A percentile compares a stretch with the other conserved stretches of the same genome.
phyloP scores from a whole-genome alignment of 2,888 invertebrate species.

The Drosophila meridionalis region DNA sequence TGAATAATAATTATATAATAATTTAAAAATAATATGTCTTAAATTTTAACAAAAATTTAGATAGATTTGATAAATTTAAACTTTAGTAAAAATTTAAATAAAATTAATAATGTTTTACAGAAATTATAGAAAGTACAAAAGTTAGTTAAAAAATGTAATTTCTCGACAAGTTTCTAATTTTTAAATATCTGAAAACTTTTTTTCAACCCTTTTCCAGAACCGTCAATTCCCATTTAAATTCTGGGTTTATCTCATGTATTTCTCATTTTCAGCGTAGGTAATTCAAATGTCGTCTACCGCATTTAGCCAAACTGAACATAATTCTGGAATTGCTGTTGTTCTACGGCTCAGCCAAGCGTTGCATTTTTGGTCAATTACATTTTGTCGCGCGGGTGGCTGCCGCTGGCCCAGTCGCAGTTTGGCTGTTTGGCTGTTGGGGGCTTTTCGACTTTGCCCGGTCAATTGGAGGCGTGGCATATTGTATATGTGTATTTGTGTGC shows the following conservation, averaged over 20 bases:
- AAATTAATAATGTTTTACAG: too few relatives aligned
- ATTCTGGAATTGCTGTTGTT: conserved; percentile 52
- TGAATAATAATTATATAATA: too few relatives aligned
- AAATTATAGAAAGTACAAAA: too few relatives aligned
- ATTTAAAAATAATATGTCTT: too few relatives aligned
- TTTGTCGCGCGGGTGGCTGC: conserved; percentile 75
- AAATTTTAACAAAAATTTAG: too few relatives aligned
- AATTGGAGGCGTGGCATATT: conserved; percentile 54
- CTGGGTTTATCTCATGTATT: too few relatives aligned
- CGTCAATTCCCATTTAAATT: neutral
- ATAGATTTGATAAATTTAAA: too few relatives aligned
- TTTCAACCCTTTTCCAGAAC: neutral
- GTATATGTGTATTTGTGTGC: conserved; percentile 17
- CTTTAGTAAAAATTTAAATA: too few relatives aligned
- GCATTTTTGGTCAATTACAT: conserved; percentile 77
- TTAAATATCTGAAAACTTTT: neutral
- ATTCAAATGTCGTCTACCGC: conserved; percentile 12
- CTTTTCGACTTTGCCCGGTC: conserved; percentile 46
- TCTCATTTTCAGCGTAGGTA: neutral
- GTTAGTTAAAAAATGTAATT: too few relatives aligned
- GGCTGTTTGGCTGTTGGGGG: conserved; percentile 40
- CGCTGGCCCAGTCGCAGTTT: conserved; percentile 39
- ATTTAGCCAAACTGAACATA: conserved; percentile 6
- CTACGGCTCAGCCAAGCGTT: conserved; percentile 70
- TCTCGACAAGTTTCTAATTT: too few relatives aligned